A percentile compares a stretch with the other conserved stretches of the same genome.
These are phyloP conservation scores for Phrynocephalus forsythii DNA, from an alignment of 2,797 vertebrate genomes.

Conservation along the genomic window DNA sequence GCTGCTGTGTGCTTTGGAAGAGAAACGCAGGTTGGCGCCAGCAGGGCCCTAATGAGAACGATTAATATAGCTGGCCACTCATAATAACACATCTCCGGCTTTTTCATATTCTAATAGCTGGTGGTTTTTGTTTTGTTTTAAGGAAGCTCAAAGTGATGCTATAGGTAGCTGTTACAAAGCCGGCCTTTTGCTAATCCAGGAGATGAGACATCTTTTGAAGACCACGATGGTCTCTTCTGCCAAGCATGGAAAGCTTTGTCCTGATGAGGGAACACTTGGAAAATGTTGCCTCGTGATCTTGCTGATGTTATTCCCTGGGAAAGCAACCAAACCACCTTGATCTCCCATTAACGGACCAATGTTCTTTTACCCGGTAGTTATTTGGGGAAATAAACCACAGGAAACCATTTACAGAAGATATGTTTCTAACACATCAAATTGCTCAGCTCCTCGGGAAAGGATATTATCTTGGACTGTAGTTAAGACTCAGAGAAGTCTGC, in stretches of 20 bases:
- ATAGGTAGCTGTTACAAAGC: too few species aligned
- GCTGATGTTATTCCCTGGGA: background rate
- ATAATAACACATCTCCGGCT: too few species aligned
- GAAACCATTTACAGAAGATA: background rate
- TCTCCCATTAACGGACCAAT: background rate
- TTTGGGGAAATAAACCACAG: too few species aligned
- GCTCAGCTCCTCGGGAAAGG: background rate
- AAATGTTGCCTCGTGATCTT: background rate
- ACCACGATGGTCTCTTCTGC: too few species aligned
- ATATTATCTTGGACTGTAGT: constrained; percentile 8
- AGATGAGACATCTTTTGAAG: too few species aligned
- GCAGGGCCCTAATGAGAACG: background rate
- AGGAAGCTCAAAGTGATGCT: too few species aligned
- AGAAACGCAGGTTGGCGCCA: background rate
- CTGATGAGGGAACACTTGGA: background rate
- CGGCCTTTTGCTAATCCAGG: too few species aligned
- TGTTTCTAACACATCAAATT: background rate
- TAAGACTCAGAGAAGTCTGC: accelerated
- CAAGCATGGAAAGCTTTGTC: too few species aligned
- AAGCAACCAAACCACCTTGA: too few species aligned
- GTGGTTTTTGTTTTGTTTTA: too few species aligned
- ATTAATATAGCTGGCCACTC: background rate
- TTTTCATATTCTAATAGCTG: too few species aligned
- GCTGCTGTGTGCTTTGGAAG: background rate
- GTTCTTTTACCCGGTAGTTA: accelerated